Evolutionary conservation across 2,888 invertebrate genomes (phyloP).

Genomic region (Rhagonycha lutea): DNA sequence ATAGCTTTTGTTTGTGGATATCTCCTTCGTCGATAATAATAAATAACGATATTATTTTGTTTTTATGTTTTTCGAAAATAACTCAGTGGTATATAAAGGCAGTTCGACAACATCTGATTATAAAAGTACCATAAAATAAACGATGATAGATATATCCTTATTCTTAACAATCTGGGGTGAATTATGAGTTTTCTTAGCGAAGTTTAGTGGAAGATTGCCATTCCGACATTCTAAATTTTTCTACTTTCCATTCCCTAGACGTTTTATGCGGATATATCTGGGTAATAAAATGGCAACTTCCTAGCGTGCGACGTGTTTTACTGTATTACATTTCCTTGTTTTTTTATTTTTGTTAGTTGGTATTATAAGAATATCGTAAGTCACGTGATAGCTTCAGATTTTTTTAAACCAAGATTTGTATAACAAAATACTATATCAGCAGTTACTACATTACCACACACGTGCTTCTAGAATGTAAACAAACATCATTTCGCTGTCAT

Average conservation of each 20-base stretch:
- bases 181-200: slow-evolving; percentile 25
- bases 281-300: slow-evolving; percentile 10
- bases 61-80: slow-evolving; percentile 5
- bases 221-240: slow-evolving; percentile 18
- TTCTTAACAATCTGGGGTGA: slow-evolving; percentile 18
- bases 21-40: slow-evolving; percentile 5
- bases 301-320: slow-evolving; percentile 7
- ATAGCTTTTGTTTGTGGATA: not conserved
- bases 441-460: slow-evolving; percentile 22
- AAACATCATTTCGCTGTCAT: slow-evolving; percentile 28
- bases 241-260: slow-evolving; percentile 19
- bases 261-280: slow-evolving; percentile 14
- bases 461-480: slow-evolving; percentile 34
- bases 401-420: not conserved
- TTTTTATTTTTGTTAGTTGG: slow-evolving; percentile 6
- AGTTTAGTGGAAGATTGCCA: slow-evolving; percentile 17
- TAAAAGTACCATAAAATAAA: slow-evolving; percentile 20
- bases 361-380: slow-evolving; percentile 17
- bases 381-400: slow-evolving; percentile 7
- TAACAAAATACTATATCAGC: slow-evolving; percentile 20
- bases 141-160: slow-evolving; percentile 21
- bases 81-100: slow-evolving; percentile 1
- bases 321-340: slow-evolving; percentile 1
- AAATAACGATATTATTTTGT: slow-evolving; percentile 8
- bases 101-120: not conserved